These are phyloP conservation scores for Coranthus polyacanthus DNA, from an alignment of 2,797 vertebrate genomes.

Conservation along the genomic window DNA sequence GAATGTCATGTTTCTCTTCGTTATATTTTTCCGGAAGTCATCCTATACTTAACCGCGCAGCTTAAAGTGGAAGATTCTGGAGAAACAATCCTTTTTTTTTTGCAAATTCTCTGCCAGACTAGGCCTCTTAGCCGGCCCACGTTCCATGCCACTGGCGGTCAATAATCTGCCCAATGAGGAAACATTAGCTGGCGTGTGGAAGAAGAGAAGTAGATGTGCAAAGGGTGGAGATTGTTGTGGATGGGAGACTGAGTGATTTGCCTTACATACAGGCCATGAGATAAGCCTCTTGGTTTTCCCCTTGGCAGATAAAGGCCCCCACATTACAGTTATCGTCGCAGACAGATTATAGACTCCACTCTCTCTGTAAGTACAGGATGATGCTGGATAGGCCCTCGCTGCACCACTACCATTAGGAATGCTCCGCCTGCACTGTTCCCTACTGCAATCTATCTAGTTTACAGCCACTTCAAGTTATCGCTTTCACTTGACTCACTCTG, in stretches of 20 bases:
- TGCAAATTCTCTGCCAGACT: conserved; percentile 44
- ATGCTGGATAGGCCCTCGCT: conserved; percentile 47
- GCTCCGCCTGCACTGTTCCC: conserved; percentile 51
- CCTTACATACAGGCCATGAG: conserved; percentile 67
- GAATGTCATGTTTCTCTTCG: conserved; percentile 46
- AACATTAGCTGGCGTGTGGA: conserved; percentile 56
- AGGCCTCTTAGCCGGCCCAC: conserved; percentile 60
- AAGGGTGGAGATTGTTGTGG: conserved; percentile 38
- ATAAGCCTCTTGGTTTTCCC: conserved; percentile 70
- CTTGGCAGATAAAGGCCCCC: conserved; percentile 68
- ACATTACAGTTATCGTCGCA: conserved; percentile 73
- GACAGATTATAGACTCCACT: conserved; percentile 72
- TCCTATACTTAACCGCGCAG: conserved; percentile 19
- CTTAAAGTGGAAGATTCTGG: conserved; percentile 39
- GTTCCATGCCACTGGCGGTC: conserved; percentile 61
- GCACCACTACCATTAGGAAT: conserved; percentile 57
- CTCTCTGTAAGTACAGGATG: conserved; percentile 63
- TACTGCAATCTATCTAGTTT: conserved; percentile 74
- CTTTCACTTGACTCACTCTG: conserved; percentile 73
- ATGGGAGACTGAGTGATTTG: conserved; percentile 63
- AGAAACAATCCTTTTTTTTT: conserved; percentile 50
- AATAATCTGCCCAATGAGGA: conserved; percentile 70
- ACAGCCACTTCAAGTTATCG: conserved; percentile 71
- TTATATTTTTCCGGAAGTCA: conserved; percentile 29
- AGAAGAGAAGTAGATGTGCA: conserved; percentile 35